phyloP scores from a whole-genome alignment of 2,113 vertebrate genomes.

The Montifringilla adamsi region DNA sequence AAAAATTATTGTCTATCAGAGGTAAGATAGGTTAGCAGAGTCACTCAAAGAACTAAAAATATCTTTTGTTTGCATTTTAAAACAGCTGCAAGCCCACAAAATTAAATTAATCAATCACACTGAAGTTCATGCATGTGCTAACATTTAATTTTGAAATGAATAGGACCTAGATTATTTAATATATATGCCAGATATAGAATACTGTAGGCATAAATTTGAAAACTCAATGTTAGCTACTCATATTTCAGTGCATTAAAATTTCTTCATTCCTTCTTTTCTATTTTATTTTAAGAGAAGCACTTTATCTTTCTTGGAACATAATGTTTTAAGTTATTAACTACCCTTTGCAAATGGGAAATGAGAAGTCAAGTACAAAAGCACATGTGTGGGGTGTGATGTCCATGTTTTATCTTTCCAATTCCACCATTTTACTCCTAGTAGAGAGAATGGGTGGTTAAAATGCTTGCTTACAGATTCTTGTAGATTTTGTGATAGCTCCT shows the following conservation, averaged over 20 bases:
- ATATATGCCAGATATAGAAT: not conserved
- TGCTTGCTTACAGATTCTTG: not conserved
- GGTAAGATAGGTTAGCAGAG: not conserved
- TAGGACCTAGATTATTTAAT: not conserved
- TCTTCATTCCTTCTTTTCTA: not conserved
- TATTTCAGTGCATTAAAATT: not conserved
- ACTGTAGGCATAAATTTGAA: not conserved
- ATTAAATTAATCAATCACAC: not conserved
- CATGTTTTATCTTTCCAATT: not conserved
- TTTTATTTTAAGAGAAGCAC: conserved; percentile 15
- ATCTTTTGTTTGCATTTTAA: not conserved
- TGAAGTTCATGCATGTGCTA: not conserved
- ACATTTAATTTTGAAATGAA: not conserved
- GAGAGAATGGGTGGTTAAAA: not conserved
- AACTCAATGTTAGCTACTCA: not conserved
- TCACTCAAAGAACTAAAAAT: not conserved
- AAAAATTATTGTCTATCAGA: not conserved
- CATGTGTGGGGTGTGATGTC: not conserved
- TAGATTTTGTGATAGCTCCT: not conserved
- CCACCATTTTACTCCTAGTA: not conserved
- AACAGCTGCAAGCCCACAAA: not conserved
- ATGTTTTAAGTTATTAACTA: conserved; percentile 5
- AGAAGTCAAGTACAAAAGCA: not conserved
- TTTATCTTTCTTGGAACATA: not conserved
- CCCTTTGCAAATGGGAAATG: conserved; percentile 2